These are phyloP conservation scores for Drosophila lacertosa DNA, from an alignment of 1,140 invertebrate genomes.

Conservation along the genomic window DNA sequence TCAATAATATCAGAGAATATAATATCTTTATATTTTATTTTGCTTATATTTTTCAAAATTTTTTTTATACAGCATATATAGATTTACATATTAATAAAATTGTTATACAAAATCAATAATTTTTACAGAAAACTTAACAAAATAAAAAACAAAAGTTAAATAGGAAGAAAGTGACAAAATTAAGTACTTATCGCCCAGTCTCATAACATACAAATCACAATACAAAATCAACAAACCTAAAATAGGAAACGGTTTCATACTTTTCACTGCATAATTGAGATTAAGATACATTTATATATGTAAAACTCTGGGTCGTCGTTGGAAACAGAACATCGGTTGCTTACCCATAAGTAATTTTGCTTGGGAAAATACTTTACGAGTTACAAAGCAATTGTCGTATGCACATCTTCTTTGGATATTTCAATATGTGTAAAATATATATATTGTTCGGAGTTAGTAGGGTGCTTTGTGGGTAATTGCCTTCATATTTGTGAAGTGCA, in stretches of 20 bases:
- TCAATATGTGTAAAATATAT: slow-evolving; percentile 29
- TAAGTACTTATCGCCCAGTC: slow-evolving; percentile 51
- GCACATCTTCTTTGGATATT: slow-evolving; percentile 52
- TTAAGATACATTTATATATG: background rate
- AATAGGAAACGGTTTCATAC: slow-evolving; percentile 6
- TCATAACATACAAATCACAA: slow-evolving; percentile 36
- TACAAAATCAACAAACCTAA: slow-evolving; percentile 4
- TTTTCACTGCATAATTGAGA: background rate
- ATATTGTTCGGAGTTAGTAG: slow-evolving; percentile 17
- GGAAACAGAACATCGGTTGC: background rate
- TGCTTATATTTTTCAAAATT: slow-evolving; percentile 30
- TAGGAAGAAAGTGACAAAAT: slow-evolving; percentile 18
- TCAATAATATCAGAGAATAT: background rate
- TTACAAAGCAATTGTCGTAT: slow-evolving; percentile 56
- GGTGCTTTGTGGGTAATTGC: slow-evolving; percentile 11
- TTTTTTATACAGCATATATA: slow-evolving; percentile 47
- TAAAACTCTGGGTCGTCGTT: slow-evolving; percentile 5
- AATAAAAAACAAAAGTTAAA: slow-evolving; percentile 30
- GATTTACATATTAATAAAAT: slow-evolving; percentile 36
- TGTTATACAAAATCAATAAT: slow-evolving; percentile 13
- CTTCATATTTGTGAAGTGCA: slow-evolving; percentile 50
- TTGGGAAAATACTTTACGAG: slow-evolving; percentile 43
- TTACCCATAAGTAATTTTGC: background rate
- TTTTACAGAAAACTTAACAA: slow-evolving; percentile 37
- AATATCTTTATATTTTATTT: slow-evolving; percentile 6